Evolutionary conservation across 2,113 vertebrate genomes (phyloP).

Genomic region (Sebastes schlegelii): DNA sequence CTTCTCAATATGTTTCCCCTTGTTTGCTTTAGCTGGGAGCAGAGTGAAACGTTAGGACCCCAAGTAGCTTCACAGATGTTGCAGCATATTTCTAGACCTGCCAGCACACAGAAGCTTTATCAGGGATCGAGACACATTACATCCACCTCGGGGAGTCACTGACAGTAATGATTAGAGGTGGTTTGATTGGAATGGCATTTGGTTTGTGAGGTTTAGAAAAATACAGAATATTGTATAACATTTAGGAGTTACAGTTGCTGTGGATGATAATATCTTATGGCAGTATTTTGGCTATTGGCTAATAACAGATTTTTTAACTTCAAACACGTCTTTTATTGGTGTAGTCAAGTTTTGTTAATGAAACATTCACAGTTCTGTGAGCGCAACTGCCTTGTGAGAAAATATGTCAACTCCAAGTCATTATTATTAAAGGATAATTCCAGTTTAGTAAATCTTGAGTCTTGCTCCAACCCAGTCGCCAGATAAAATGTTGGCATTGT

Average conservation of each 20-base stretch:
- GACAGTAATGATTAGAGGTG: constrained; percentile 71
- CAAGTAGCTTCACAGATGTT: constrained; percentile 85
- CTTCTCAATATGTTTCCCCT: constrained; percentile 83
- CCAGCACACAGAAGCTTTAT: constrained; percentile 64
- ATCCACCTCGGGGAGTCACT: constrained; percentile 73
- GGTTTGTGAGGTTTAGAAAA: constrained; percentile 47
- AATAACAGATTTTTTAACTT: not conserved
- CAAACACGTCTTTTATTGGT: not conserved
- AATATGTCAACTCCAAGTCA: not conserved
- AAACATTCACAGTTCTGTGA: not conserved
- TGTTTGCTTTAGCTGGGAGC: constrained; percentile 79
- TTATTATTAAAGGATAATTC: not conserved
- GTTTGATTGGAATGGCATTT: constrained; percentile 60
- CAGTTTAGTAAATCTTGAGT: not conserved
- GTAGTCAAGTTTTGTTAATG: not conserved
- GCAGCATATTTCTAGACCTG: constrained; percentile 71
- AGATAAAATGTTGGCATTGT: too few relatives aligned
- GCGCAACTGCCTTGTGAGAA: not conserved
- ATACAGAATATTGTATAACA: constrained; percentile 26
- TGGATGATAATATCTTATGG: not conserved
- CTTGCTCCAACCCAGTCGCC: not conserved
- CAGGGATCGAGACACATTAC: constrained; percentile 69
- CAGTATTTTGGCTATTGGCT: not conserved
- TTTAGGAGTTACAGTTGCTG: not conserved
- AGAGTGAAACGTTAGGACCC: constrained; percentile 68